Evolutionary conservation across 2,113 vertebrate species (phyloP).

Genomic region (Petrocephalus microphthalmus): DNA sequence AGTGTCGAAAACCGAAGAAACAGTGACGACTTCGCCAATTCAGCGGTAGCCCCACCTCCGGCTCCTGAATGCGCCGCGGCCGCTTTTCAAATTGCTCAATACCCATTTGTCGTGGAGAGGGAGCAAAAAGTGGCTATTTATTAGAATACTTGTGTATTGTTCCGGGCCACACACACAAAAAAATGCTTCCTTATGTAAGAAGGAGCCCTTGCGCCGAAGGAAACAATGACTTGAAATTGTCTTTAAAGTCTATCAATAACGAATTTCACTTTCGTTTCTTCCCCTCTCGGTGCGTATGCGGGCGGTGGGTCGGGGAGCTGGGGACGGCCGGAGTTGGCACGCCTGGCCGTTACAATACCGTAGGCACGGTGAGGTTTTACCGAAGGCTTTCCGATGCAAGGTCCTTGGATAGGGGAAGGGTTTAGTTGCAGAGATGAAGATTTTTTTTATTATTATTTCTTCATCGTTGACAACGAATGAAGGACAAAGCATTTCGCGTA

Average conservation of each 20-base stretch:
- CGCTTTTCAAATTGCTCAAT: constrained; percentile 83
- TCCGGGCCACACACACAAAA: constrained; percentile 67
- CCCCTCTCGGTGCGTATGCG: constrained; percentile 68
- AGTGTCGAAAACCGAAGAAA: constrained; percentile 20
- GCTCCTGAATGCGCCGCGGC: constrained; percentile 78
- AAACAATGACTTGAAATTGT: constrained; percentile 99
- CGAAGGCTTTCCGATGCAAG: constrained; percentile 38
- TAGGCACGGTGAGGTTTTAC: constrained; percentile 54
- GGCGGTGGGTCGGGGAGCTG: constrained; percentile 69
- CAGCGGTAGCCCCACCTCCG: constrained; percentile 71
- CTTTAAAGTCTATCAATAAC: constrained; percentile 82
- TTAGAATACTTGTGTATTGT: constrained; percentile 98
- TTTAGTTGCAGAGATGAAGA: constrained; percentile 52
- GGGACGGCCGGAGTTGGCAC: constrained; percentile 69
- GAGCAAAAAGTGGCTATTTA: constrained; percentile 95
- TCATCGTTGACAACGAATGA: constrained; percentile 52
- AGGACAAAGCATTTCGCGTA: constrained; percentile 70
- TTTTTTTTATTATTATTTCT: constrained; percentile 35
- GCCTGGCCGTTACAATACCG: constrained; percentile 58
- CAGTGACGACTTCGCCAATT: constrained; percentile 25
- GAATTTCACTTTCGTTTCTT: constrained; percentile 82
- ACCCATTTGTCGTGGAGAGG: constrained; percentile 81
- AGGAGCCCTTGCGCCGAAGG: constrained; percentile 72
- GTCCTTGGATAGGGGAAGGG: constrained; percentile 54
- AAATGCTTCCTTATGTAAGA: constrained; percentile 91